Evolutionary conservation across 37 sponge, comb jelly and placozoan species (phyloP).

Genomic region (Petrosia ficiformis): DNA sequence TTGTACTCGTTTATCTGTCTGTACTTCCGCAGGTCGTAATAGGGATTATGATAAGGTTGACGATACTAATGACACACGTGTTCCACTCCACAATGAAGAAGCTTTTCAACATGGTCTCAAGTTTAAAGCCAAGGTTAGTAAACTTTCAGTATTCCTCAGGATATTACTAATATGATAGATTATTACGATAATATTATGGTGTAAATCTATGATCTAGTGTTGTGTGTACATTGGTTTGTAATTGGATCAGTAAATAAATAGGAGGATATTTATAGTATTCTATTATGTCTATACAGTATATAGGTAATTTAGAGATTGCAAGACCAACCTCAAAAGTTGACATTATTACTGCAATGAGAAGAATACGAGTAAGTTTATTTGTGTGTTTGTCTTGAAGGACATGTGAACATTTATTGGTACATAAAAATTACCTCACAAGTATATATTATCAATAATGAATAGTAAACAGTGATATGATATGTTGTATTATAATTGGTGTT

Average conservation of each 20-base stretch:
- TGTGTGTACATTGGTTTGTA: not conserved
- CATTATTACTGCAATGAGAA: slow-evolving; percentile 94
- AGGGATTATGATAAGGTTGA: slow-evolving; percentile 74
- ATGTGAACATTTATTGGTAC: too few species aligned
- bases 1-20: too few species aligned
- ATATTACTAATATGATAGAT: too few species aligned
- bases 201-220: not conserved
- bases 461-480: not conserved
- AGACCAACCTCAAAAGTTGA: slow-evolving; percentile 86
- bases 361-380: slow-evolving; percentile 83
- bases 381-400: not conserved
- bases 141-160: not conserved
- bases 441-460: not conserved
- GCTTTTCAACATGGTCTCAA: slow-evolving; percentile 84
- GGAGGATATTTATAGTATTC: not conserved
- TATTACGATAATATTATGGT: not conserved
- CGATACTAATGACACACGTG: slow-evolving; percentile 75
- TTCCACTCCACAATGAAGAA: slow-evolving; percentile 94
- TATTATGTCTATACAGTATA: slow-evolving; percentile 63
- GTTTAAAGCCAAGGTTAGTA: slow-evolving; percentile 86
- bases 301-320: slow-evolving; percentile 89
- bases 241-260: too few species aligned
- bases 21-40: too few species aligned
- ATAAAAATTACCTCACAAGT: not conserved
- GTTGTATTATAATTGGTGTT: not conserved